Base-by-base conservation (phyloP, 1,140 invertebrate genomes). In the Caenorhabditis brenneri region DNA sequence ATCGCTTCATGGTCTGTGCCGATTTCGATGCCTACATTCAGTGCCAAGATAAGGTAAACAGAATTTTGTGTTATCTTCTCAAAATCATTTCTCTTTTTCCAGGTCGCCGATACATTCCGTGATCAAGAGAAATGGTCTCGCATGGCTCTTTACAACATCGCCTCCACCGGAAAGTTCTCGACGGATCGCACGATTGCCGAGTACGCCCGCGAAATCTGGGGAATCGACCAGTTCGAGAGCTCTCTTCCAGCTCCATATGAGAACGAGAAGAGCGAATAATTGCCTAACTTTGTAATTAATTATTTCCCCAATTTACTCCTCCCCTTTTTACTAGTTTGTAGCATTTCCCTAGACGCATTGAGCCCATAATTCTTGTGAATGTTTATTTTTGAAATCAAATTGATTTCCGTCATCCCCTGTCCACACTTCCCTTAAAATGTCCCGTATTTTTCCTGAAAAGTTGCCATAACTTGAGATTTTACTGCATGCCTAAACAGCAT, bases 161-260 rank as follows among this genome's bases (percentile, higher is more conserved):
- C 97, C 29, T 95, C 95, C 0, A 96, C 96, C 19, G 97, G 97
- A 53, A 99, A 99, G 92, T 99, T 99, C 92, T 92, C 91, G 51
- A 96, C 95, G 15, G 97, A 99, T 92, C 94, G 97, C 86, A 98
- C 97, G 31, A 99, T 99, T 89, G 93, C 93, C 0, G 96, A 99
- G 91, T 99, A 99, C 91, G 96, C 96, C 29, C 93, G 94, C 33
- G 95, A 99, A 89, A 99, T 99, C 90, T 99, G 97, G 97, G 84
- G 83, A 58, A 85, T 89, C 39, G 85, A 90, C 27, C 88, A 86
- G 12, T 86, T 84, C 48, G 80, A 88, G 46, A 84, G 87, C 69
- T 84, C 89, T 55, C 82, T 89, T 42, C 87, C 89, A 27, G 88
- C 88, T n/a, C 88, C 88, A n/a, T 89, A 89, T 80, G 88, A 89